Evolutionary conservation across 1,140 invertebrate species (phyloP).

Genomic region (Bombus superbus): DNA sequence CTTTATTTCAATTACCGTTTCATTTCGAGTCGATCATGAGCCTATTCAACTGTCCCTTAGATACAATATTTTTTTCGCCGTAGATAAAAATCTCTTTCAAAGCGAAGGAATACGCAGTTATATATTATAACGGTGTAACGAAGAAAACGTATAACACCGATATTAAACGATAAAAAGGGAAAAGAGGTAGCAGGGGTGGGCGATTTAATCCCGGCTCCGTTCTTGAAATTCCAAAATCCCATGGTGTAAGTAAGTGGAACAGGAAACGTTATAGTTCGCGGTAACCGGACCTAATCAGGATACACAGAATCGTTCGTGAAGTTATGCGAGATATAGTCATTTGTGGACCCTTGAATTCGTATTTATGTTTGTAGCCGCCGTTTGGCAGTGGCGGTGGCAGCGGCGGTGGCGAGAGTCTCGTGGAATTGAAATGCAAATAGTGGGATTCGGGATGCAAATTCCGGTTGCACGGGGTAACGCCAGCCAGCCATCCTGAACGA

Average conservation of each 20-base stretch:
- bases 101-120: background rate
- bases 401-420: conserved; percentile 72
- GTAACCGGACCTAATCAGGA: conserved; percentile 67
- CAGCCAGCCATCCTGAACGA: conserved; percentile 72
- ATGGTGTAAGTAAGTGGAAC: conserved; percentile 22
- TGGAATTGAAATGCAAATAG: conserved; percentile 83
- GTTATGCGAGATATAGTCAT: conserved; percentile 64
- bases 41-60: background rate
- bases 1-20: background rate
- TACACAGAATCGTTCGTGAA: conserved; percentile 59
- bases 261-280: conserved; percentile 40
- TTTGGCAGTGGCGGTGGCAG: conserved; percentile 74
- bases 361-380: conserved; percentile 81
- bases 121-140: no score
- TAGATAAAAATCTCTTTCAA: background rate
- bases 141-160: background rate
- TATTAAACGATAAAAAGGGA: no score
- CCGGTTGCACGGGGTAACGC: conserved; percentile 79
- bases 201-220: background rate
- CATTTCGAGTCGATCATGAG: background rate
- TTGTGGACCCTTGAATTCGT: conserved; percentile 73
- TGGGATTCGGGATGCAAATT: conserved; percentile 81
- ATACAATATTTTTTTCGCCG: background rate
- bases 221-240: background rate
- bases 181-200: background rate